Evolutionary conservation across 2,888 invertebrate species (phyloP).

Genomic region (Yponomeuta evonymella): DNA sequence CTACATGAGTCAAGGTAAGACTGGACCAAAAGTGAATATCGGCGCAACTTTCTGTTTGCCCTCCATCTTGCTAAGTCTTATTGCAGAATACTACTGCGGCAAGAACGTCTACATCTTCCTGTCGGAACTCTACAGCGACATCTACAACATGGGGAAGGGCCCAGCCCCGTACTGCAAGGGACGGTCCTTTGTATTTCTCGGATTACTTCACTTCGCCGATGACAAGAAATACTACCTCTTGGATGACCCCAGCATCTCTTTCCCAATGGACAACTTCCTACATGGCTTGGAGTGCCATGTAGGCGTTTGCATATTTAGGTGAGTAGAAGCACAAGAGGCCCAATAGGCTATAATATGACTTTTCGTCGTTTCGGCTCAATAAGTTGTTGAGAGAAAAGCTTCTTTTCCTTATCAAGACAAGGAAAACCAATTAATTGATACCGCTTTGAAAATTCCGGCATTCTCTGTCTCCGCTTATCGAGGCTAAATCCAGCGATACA

Average conservation of each 20-base stretch:
- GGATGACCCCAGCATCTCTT: conserved; percentile 56
- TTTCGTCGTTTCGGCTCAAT: too few species aligned
- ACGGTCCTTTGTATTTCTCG: conserved; percentile 57
- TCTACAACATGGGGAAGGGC: conserved; percentile 59
- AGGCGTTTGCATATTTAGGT: conserved; percentile 62
- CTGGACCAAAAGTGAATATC: too few species aligned
- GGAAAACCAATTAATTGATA: too few species aligned
- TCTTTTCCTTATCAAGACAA: too few species aligned
- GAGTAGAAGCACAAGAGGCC: conserved; percentile 15
- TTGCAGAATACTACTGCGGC: conserved; percentile 62
- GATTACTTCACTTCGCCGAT: conserved; percentile 60
- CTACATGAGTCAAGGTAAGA: conserved; percentile 61
- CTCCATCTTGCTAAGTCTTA: background rate
- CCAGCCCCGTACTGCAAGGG: conserved; percentile 54
- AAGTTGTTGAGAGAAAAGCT: too few species aligned
- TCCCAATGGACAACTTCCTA: conserved; percentile 59
- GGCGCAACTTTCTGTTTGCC: background rate
- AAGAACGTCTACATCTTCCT: conserved; percentile 62
- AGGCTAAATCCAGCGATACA: too few species aligned
- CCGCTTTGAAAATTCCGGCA: too few species aligned
- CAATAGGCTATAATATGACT: background rate
- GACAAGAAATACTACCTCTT: conserved; percentile 56
- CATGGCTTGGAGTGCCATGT: conserved; percentile 64
- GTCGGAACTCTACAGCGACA: conserved; percentile 63
- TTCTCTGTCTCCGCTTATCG: too few species aligned